Base-by-base conservation (phyloP, 2,113 vertebrate species). In the Chaetodon trifascialis region DNA sequence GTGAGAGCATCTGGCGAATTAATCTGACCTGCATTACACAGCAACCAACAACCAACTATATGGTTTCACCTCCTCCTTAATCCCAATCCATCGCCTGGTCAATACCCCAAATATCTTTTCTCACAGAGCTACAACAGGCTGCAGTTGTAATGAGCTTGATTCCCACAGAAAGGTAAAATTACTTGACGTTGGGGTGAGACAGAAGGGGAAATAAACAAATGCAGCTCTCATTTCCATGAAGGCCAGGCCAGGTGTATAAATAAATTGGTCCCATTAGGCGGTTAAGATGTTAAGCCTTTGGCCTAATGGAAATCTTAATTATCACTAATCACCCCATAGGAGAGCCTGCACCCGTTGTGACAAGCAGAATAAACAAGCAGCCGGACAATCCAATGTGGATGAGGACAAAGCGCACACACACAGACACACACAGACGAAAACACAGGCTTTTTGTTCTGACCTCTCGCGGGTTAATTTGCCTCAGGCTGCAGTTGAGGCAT, bases 261-360 rank as follows among this genome's bases (percentile, higher is more conserved):
- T 73, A 19, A 82, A 90, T 80, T 66, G 60, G 83, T 84, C 69
- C 73, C 52, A 79, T 85, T 90, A 74, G 60, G 78, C 34, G 21
- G 73, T 79, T 23, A 85, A 82, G 52, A 84, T 79, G 79, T 86
- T 68, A 85, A 80, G 66, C 56, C 51, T 77, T 67, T 75, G 79
- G 51, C 71, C 79, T 62, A 68, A 90, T 85, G 59, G 79, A 67
- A 83, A 83, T 84, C 52, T 80, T 83, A 75, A 88, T 92, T 68
- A 81, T 79, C 63, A 19, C 56, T 84, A 86, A 89, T 77, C 65
- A 62, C 46, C 69, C 55, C 74, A 38, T 72, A 66, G 79, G 25
- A 60, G 14, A 9, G 11, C 40, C 55, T 52, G 64, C 4, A 2
- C 36, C 0, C 0, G 44, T 44, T 52, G 25, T 73, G 58, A 76